Conservation (phyloP, 2,113 vertebrate species). For the Hippoglossus stenolepis region DNA sequence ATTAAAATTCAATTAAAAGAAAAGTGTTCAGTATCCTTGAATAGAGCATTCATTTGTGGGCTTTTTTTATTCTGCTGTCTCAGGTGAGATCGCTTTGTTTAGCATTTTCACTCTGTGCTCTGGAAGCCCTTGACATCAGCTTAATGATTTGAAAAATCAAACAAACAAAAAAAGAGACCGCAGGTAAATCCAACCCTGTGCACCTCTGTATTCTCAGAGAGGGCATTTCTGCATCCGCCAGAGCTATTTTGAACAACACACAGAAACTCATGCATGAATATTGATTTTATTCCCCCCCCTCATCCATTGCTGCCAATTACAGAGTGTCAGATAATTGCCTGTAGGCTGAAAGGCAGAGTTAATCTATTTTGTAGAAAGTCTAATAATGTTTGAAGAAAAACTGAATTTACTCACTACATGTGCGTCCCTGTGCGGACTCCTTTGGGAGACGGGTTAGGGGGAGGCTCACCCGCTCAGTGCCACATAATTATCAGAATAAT, state of each 20-base stretch:
- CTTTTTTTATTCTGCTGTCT: conserved; percentile 10
- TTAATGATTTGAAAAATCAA: conserved; percentile 33
- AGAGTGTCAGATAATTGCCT: conserved; percentile 65
- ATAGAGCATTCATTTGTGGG: neutral
- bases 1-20: too few species aligned
- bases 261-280: conserved; percentile 66
- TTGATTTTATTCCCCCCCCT: conserved; percentile 61
- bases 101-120: conserved; percentile 14
- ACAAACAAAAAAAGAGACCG: neutral
- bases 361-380: conserved; percentile 62
- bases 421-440: conserved; percentile 39
- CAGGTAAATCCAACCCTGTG: conserved; percentile 48
- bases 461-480: conserved; percentile 12
- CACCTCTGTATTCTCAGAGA: conserved; percentile 19
- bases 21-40: neutral
- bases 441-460: conserved; percentile 46
- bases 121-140: conserved; percentile 31
- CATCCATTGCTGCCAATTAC: conserved; percentile 72
- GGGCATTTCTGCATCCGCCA: conserved; percentile 38
- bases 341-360: conserved; percentile 55
- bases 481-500: conserved; percentile 64
- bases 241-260: conserved; percentile 56
- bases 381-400: conserved; percentile 52
- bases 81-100: conserved; percentile 24
- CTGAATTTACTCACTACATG: conserved; percentile 31